phyloP scores from a whole-genome alignment of 2,888 invertebrate genomes.

The Tethea ocularis region DNA sequence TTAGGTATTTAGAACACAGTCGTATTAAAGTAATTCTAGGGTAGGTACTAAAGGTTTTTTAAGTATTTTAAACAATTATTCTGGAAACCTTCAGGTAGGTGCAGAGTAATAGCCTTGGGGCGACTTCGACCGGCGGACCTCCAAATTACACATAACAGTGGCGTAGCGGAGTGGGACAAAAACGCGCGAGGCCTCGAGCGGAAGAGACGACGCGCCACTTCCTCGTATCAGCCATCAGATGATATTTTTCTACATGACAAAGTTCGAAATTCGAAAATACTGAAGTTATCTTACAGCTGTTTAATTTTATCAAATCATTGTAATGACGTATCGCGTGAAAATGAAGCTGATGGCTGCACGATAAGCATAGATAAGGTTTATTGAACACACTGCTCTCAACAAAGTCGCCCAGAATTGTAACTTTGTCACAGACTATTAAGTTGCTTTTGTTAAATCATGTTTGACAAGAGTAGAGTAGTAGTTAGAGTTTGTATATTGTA shows the following conservation, averaged over 20 bases:
- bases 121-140: conserved; percentile 77
- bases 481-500: background rate
- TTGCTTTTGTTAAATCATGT: too few relatives aligned
- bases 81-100: conserved; percentile 27
- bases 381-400: conserved; percentile 36
- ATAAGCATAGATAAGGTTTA: conserved; percentile 37
- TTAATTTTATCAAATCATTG: background rate
- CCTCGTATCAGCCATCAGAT: conserved; percentile 59
- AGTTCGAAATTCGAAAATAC: background rate
- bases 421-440: background rate
- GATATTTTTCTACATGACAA: conserved; percentile 11
- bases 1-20: background rate
- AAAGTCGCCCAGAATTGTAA: conserved; percentile 11
- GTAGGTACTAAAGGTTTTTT: background rate
- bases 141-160: conserved; percentile 83
- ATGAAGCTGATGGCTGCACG: conserved; percentile 37
- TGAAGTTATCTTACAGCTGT: background rate
- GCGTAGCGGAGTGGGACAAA: conserved; percentile 69
- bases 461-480: background rate
- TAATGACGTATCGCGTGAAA: background rate
- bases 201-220: conserved; percentile 46
- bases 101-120: conserved; percentile 52
- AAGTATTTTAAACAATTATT: background rate
- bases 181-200: conserved; percentile 60
- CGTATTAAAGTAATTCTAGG: background rate